Conservation (phyloP, 30 jellyfish, hydroid and myxozoan genomes). For the Hydractinia echinata region DNA sequence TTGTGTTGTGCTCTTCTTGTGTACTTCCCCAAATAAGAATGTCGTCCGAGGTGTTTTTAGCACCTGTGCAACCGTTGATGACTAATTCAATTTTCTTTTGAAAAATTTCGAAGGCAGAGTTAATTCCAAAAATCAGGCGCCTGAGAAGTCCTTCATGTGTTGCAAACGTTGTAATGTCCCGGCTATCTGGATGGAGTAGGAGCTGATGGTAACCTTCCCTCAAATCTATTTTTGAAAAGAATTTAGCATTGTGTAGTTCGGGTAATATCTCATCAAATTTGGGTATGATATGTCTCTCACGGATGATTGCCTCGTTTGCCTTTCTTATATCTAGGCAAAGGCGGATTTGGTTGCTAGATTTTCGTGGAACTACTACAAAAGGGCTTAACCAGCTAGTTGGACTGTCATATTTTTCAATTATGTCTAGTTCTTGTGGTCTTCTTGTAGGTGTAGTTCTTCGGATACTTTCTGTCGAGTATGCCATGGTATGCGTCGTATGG, state of each 20-base stretch:
- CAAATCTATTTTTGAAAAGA: neutral
- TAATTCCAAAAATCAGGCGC: neutral
- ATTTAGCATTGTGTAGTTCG: neutral
- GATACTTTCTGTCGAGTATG: neutral
- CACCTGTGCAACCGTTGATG: no score
- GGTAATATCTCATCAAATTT: constrained; percentile 22
- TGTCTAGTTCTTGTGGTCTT: neutral
- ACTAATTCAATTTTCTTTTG: neutral
- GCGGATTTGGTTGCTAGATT: neutral
- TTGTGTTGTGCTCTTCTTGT: neutral
- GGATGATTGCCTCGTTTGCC: neutral
- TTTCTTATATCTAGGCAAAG: constrained; percentile 10
- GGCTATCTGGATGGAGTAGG: no score
- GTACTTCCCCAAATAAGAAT: neutral
- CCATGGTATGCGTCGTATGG: constrained; percentile 15
- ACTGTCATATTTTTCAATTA: neutral
- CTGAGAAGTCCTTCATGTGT: no score
- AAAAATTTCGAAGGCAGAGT: constrained; percentile 2
- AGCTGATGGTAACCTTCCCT: constrained; percentile 5
- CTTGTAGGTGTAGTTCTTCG: neutral
- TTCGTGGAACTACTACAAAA: constrained; percentile 10
- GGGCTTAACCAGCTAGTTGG: constrained; percentile 14
- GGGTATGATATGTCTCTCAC: constrained; percentile 38
- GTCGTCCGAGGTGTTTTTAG: no score
- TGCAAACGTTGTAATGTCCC: no score